A percentile compares a stretch with the other conserved stretches of the same genome.
Evolutionary conservation across 2,888 invertebrate species (phyloP).

Genomic region (Leptothorax acervorum): DNA sequence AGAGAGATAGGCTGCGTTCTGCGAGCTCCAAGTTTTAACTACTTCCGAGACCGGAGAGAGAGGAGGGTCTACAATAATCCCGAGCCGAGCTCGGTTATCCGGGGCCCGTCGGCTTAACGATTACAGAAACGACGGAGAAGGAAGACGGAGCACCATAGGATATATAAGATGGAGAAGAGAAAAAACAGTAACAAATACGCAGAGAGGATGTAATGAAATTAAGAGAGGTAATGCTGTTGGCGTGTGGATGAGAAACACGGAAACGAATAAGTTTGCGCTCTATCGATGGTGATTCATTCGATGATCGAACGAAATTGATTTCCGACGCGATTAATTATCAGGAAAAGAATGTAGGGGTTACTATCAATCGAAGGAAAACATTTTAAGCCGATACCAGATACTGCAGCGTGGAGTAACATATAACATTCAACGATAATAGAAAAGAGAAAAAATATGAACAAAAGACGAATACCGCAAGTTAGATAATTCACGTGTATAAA

Average conservation of each 20-base stretch:
- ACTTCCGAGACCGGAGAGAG: conserved; percentile 70
- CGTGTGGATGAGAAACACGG: conserved; percentile 36
- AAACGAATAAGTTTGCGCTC: conserved; percentile 38
- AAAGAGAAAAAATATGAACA: background rate
- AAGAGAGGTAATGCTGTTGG: conserved; percentile 19
- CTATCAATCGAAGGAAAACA: background rate
- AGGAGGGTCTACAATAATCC: conserved; percentile 71
- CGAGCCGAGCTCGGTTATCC: conserved; percentile 50
- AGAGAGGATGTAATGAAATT: conserved; percentile 19
- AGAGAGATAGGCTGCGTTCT: conserved; percentile 55
- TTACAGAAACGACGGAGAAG: conserved; percentile 32
- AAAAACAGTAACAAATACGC: conserved; percentile 9
- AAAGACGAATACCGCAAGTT: background rate
- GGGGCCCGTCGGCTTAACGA: conserved; percentile 63
- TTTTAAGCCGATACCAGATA: background rate
- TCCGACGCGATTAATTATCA: background rate
- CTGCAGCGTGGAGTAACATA: background rate
- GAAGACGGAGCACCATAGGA: background rate
- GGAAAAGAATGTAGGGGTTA: background rate
- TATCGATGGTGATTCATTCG: background rate
- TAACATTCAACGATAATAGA: background rate
- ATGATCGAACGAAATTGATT: conserved; percentile 14
- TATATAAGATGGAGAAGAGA: conserved; percentile 18
- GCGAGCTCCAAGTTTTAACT: conserved; percentile 75
- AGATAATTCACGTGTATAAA: background rate